Conservation (phyloP, 2,797 vertebrate species). For the Notolepis coatsorum region DNA sequence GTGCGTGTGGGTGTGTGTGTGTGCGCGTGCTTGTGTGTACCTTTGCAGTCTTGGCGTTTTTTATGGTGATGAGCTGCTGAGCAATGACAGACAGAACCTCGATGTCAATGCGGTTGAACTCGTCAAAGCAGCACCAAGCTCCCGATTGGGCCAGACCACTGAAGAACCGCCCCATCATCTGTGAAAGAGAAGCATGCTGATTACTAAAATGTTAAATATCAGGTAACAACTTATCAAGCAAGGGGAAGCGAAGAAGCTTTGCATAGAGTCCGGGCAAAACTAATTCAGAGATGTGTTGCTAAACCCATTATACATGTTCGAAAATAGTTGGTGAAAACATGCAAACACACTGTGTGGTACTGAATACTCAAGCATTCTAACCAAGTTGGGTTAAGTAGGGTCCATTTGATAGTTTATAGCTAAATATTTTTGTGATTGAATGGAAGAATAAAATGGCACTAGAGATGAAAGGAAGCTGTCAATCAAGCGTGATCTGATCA, state of each 20-base stretch:
- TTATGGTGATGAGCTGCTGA: slow-evolving; percentile 90
- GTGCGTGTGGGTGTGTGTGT: background rate
- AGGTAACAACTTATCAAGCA: background rate
- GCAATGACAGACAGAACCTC: slow-evolving; percentile 90
- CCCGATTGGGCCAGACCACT: slow-evolving; percentile 90
- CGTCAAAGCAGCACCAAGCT: slow-evolving; percentile 92
- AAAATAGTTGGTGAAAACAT: too few relatives aligned
- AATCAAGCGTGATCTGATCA: too few relatives aligned
- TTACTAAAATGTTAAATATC: background rate
- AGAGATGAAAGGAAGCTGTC: too few relatives aligned
- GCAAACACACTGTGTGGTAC: too few relatives aligned
- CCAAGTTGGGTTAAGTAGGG: too few relatives aligned
- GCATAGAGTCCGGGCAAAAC: too few relatives aligned
- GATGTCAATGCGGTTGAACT: slow-evolving; percentile 91
- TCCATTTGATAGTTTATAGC: too few relatives aligned
- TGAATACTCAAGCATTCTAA: too few relatives aligned
- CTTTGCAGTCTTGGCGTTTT: slow-evolving; percentile 89
- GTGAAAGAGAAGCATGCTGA: slow-evolving; percentile 33
- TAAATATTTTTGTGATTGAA: too few relatives aligned
- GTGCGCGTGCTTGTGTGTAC: slow-evolving; percentile 55
- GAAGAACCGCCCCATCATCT: slow-evolving; percentile 94
- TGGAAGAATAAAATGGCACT: too few relatives aligned
- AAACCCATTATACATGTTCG: too few relatives aligned
- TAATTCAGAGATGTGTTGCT: too few relatives aligned
- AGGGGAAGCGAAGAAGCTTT: background rate